Percentiles rank a stretch among this genome's conserved stretches.
Conservation (phyloP, 2,113 vertebrate species). For the Saguinus imperator region DNA sequence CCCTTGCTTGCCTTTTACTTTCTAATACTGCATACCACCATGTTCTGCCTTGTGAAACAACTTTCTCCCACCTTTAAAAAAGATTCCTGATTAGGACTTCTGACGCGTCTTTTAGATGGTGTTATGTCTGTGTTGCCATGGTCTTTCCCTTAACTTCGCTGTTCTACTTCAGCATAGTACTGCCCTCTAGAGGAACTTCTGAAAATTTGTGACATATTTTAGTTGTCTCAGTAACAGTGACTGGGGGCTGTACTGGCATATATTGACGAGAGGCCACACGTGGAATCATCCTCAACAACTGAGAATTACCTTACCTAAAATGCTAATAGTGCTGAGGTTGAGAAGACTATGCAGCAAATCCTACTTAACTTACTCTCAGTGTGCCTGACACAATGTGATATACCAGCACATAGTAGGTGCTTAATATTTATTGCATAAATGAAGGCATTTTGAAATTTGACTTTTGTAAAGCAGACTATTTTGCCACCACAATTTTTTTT, state of each 20-base stretch:
- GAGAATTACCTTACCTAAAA: background rate
- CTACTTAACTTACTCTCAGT: background rate
- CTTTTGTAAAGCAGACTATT: background rate
- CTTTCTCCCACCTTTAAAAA: too few relatives aligned
- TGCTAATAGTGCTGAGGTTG: background rate
- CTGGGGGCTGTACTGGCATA: background rate
- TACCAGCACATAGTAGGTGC: background rate
- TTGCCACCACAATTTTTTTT: too few relatives aligned
- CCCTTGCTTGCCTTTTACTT: background rate
- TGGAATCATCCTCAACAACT: background rate
- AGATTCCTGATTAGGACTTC: background rate
- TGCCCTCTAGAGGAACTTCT: background rate
- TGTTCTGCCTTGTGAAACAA: background rate
- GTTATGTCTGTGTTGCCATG: background rate
- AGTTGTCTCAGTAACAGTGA: background rate
- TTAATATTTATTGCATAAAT: background rate
- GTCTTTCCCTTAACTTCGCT: background rate
- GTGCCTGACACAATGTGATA: background rate
- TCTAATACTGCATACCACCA: background rate
- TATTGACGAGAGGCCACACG: background rate
- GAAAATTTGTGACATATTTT: background rate
- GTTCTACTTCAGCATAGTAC: background rate
- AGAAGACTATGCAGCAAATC: background rate
- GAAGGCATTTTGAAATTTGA: background rate
- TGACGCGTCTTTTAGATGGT: background rate